Base-by-base conservation (phyloP, 2,797 vertebrate genomes). In the Echiichthys vipera region DNA sequence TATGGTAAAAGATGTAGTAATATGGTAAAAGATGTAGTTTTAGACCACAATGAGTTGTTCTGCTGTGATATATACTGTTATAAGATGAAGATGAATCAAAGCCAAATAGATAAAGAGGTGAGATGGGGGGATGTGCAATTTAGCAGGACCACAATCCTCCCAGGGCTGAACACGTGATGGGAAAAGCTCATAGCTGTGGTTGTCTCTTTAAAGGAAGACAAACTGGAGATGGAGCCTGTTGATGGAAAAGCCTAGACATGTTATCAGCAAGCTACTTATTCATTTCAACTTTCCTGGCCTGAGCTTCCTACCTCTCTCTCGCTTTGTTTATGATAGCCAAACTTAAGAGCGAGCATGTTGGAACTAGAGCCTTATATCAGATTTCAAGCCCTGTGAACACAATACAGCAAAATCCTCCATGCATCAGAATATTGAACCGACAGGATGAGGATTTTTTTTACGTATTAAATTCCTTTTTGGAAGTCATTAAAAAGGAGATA, bases 161-260 rank as follows among this genome's bases (percentile, higher is more conserved):
- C n/a, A 30, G 39, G 32, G 61, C 66, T 36, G 47, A 82, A 51
- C 45, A 29, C n/a, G 51, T 69, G 74, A 78, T 17, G 64, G 55
- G 77, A 87, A 71, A 59, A 71, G 40, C 65, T 84, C 59, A 24
- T 79, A 78, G 20, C 85, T 87, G 84, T 5, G 77, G 84, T 82
- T 68, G 67, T 55, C 55, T 81, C 80, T 87, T 71, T 71, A 62
- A 69, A 81, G 43, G 66, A 77, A 71, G 80, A 75, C 78, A 54
- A 76, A 65, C 9, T 37, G 56, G 83, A 84, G 80, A 84, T 17
- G 43, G 46, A 82, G 70, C 42, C 47, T 59, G 83, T 50, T 81
- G 86, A 80, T 89, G 84, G 87, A 90, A 88, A 89, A 85, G 88
- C 86, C 77, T 34, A 88, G 83, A 89, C 92, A 57, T 89, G 90